phyloP scores from a whole-genome alignment of 1,140 invertebrate species.

The Eumaeus atala region DNA sequence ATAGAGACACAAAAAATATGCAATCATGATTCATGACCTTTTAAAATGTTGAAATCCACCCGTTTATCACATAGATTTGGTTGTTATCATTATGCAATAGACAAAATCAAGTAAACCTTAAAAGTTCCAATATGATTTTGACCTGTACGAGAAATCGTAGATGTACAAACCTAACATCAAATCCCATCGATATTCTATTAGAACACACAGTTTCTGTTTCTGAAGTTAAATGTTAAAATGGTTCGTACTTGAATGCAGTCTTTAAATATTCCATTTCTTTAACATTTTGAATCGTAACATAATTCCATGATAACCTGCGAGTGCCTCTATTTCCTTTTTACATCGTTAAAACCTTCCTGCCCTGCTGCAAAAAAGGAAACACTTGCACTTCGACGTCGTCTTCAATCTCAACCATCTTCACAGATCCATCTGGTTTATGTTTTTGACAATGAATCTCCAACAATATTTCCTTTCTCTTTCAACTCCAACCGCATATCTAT shows the following conservation, averaged over 20 bases:
- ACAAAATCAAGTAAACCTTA: too few relatives aligned
- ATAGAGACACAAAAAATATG: too few relatives aligned
- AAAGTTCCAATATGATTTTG: too few relatives aligned
- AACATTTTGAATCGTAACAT: conserved; percentile 19
- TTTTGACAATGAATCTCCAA: conserved; percentile 21
- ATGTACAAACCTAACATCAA: too few relatives aligned
- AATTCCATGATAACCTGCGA: conserved; percentile 15
- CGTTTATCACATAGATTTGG: too few relatives aligned
- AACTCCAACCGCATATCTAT: conserved; percentile 24
- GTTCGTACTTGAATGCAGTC: conserved; percentile 16
- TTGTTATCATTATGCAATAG: too few relatives aligned
- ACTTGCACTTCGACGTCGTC: conserved; percentile 20
- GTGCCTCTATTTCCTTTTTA: conserved; percentile 17
- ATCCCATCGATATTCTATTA: too few relatives aligned
- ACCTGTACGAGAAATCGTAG: too few relatives aligned
- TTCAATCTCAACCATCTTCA: conserved; percentile 15
- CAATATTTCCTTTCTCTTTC: conserved; percentile 16
- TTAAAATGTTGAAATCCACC: too few relatives aligned
- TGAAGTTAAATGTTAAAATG: not conserved
- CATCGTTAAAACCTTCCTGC: conserved; percentile 22
- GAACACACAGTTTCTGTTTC: too few relatives aligned
- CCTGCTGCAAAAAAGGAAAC: conserved; percentile 22
- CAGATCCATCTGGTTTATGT: conserved; percentile 7
- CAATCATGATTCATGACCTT: too few relatives aligned
- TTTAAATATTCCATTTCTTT: conserved; percentile 24